Base-by-base conservation (phyloP, 2,113 vertebrate genomes). In the Phaethon lepturus region DNA sequence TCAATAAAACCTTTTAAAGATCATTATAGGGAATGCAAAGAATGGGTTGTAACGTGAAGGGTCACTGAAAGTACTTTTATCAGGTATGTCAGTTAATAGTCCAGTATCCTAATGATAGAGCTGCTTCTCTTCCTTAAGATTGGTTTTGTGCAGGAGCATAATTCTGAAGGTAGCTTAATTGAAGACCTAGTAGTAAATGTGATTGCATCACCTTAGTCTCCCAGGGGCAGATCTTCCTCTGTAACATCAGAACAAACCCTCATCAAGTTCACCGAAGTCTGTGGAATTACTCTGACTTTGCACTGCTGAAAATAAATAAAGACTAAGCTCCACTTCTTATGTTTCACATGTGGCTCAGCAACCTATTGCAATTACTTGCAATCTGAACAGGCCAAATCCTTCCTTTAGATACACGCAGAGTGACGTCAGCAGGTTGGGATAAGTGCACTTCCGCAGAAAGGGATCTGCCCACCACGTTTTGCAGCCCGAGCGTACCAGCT, bases 221-320 rank as follows among this genome's bases (percentile, higher is more conserved):
- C n/a, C 58, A 90, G 91, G 68, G 82, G 28, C 35, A 50, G 73
- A 76, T 94, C 58, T 84, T 91, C 29, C 38, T 83, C n/a, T 79
- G 53, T 81, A 89, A 89, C 55, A 94, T 60, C 84, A 85, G 74
- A 91, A 76, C 29, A 77, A 87, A 94, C 80, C 53, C 58, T 94
- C 45, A 66, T 75, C 52, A 55, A 88, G 58, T 79, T 84, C 53
- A 69, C 25, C 50, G 10, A 92, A 92, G 77, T 73, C 93, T 89
- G 80, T 85, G 83, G 77, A 91, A 93, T 95, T 95, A 62, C 86
- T 96, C 89, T 88, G 96, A 91, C 91, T 97, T 95, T 96, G 97
- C 96, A 97, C 88, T 86, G 91, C 91, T 86, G 86, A 69, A 90
- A 96, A 69, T 93, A 96, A 96, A 76, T 53, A 13, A 67, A 62